phyloP scores from a whole-genome alignment of 2,113 vertebrate species.

The Chascanopsetta lugubris region DNA sequence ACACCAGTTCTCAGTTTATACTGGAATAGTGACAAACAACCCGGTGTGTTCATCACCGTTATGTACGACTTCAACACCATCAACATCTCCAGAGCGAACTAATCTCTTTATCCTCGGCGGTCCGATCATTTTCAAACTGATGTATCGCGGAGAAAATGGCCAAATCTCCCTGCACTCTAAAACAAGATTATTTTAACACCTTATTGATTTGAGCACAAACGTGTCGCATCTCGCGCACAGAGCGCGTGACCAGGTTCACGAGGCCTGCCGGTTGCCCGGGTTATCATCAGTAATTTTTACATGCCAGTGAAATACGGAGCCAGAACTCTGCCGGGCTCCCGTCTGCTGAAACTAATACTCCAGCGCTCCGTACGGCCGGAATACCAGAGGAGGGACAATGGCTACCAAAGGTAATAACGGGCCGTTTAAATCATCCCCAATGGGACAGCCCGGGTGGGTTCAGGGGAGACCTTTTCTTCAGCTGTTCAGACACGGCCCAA shows the following conservation, averaged over 20 bases:
- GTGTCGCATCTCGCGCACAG: neutral
- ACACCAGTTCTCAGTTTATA: too few species aligned
- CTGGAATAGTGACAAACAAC: too few species aligned
- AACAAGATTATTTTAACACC: too few species aligned
- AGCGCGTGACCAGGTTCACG: too few species aligned
- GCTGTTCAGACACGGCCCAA: constrained; percentile 54
- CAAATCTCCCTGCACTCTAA: too few species aligned
- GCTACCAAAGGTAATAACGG: constrained; percentile 76
- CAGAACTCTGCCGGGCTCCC: constrained; percentile 51
- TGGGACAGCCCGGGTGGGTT: constrained; percentile 74
- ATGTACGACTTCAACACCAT: too few species aligned
- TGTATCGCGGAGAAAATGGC: too few species aligned
- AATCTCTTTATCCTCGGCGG: too few species aligned
- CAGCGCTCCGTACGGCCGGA: constrained; percentile 54
- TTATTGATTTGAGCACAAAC: too few species aligned
- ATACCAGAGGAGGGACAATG: constrained; percentile 60
- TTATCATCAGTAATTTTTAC: constrained; percentile 50
- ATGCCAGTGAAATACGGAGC: constrained; percentile 35
- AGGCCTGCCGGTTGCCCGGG: constrained; percentile 50
- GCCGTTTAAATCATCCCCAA: constrained; percentile 81
- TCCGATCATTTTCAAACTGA: too few species aligned
- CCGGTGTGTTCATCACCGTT: too few species aligned
- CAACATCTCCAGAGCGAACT: too few species aligned
- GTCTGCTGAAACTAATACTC: constrained; percentile 66
- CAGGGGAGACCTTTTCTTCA: constrained; percentile 66